phyloP scores from a whole-genome alignment of 2,888 invertebrate species.

The Drosophila seclusa region DNA sequence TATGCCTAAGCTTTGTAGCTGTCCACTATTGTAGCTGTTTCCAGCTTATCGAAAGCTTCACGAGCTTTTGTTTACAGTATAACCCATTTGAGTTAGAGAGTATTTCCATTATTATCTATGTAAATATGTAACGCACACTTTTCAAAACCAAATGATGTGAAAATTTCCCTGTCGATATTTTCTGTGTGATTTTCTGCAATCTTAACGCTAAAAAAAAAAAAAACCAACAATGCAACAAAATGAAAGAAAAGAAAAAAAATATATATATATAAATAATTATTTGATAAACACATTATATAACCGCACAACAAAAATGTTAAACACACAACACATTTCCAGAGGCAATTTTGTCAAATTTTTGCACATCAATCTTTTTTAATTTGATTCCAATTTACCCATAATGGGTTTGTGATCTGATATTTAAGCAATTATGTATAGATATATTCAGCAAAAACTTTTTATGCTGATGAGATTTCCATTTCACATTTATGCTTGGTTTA shows the following conservation, averaged over 20 bases:
- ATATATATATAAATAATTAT: constrained; percentile 24
- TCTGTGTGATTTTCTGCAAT: constrained; percentile 84
- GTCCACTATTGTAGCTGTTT: constrained; percentile 1
- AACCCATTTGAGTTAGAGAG: neutral
- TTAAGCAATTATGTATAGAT: neutral
- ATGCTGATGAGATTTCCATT: constrained; percentile 15
- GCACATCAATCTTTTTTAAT: constrained; percentile 1
- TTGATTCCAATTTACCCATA: neutral
- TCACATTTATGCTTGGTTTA: constrained; percentile 4
- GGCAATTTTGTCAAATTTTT: neutral
- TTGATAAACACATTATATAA: constrained; percentile 25
- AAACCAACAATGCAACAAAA: neutral
- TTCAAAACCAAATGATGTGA: neutral
- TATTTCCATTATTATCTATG: neutral
- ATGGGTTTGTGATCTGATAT: neutral
- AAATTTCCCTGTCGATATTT: constrained; percentile 61
- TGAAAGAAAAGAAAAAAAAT: neutral
- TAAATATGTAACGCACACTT: neutral
- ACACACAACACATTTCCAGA: constrained; percentile 26
- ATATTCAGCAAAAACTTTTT: neutral
- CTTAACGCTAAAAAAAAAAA: constrained; percentile 78
- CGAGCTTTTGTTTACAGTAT: constrained; percentile 7
- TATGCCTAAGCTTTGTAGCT: constrained; percentile 3
- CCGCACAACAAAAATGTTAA: constrained; percentile 46
- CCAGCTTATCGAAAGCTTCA: neutral